Evolutionary conservation across 2,888 invertebrate species (phyloP), one percentile per base, ranked within the genome.

Genomic region (Lampropteryx suffumata): DNA sequence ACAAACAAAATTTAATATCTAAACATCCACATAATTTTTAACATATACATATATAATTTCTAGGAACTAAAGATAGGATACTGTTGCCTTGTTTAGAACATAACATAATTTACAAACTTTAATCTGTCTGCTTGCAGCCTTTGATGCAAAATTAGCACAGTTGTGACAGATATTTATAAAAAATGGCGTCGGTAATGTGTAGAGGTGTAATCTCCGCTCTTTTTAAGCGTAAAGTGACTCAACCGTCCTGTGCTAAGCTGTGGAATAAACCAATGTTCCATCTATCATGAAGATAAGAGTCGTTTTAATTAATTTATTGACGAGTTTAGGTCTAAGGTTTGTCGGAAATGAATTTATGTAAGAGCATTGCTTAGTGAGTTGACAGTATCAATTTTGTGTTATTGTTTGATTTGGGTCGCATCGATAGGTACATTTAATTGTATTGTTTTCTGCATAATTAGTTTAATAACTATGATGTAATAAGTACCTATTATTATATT

Each of bases 241-340:
- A 43, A 37, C 52, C 13, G 12, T 34, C 43, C 13, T n/a, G 7
- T 7, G 2, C 7, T 9, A 8, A 4, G 26, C 43, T 44, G 17
- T 43, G 39, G 6, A 37, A 42, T 9, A 37, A 46, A 17, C 37
- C 29, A 17, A 24, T 42, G 57, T 43, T 37, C 43, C 24, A 48
- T 61, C 47, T 54, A 54, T 62, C 51, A 59, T 55, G 53, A 21
- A 56, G 48, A 55, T 64, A 67, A 67, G 57, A 61, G 46, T 53
- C 48, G 60, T 63, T 51, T 64, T 76, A 73, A 78, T 79, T 73
- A 78, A 81, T 79, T 80, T 79, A 76, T 79, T 62, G 73, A 69
- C 53, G 48, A 48, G 53, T 29, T 45, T 12, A 61, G 68, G 68
- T 65, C 64, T 62, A 50, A 66, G 67, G 67, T 65, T 63, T n/a